A percentile compares a stretch with the other conserved stretches of the same genome.
Conservation (phyloP, 2,888 invertebrate species). For the Tinea pellionella region DNA sequence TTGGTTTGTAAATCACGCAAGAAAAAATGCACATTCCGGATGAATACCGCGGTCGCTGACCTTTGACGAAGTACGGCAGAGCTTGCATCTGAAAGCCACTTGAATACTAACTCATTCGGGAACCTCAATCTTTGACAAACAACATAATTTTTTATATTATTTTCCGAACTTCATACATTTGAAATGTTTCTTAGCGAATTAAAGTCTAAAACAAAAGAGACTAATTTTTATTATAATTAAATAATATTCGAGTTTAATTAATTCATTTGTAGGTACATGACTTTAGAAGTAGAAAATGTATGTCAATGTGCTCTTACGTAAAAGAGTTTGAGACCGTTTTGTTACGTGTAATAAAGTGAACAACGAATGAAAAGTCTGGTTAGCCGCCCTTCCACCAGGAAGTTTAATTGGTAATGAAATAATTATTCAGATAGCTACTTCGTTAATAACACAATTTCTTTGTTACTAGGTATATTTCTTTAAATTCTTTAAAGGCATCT, state of each 20-base stretch:
- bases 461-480: too few relatives aligned
- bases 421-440: too few relatives aligned
- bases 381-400: background rate
- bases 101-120: background rate
- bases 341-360: background rate
- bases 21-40: conserved; percentile 11
- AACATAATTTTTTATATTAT: background rate
- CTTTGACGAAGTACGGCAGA: background rate
- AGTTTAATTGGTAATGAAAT: too few relatives aligned
- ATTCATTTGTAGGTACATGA: too few relatives aligned
- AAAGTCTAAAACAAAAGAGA: background rate
- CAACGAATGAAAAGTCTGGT: background rate
- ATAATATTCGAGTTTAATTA: background rate
- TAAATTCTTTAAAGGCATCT: too few relatives aligned
- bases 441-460: too few relatives aligned
- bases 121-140: background rate
- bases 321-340: background rate
- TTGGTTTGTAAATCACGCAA: conserved; percentile 1
- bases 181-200: background rate
- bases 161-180: background rate
- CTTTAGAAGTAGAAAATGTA: background rate
- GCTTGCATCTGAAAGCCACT: background rate
- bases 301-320: background rate
- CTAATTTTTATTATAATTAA: background rate
- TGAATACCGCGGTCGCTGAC: conserved; percentile 2